Base-by-base conservation (phyloP, 1,140 invertebrate genomes). In the Eurosta solidaginis region DNA sequence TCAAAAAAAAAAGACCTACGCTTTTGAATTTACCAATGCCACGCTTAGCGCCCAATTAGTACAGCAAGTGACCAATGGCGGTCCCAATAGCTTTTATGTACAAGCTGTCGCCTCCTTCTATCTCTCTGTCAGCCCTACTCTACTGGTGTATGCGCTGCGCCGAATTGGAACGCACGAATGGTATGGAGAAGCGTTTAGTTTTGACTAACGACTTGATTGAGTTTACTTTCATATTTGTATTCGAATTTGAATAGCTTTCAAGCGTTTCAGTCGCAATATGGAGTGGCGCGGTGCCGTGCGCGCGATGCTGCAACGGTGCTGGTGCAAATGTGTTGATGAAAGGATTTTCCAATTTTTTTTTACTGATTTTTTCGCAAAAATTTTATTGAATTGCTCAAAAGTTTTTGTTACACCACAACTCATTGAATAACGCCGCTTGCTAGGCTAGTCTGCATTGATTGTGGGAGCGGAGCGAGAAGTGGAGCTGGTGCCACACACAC, bases 1-100 rank as follows among this genome's bases (percentile, higher is more conserved):
- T 68, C 22, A 29, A 68, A 40, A 68, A 40, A 36, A n/a, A n/a
- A n/a, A n/a, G n/a, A 6, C 36, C 1, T n/a, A 14, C 17, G n/a
- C 1, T 40, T 29, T 10, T 36, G 20, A 42, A n/a, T 22, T 59
- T n/a, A n/a, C 17, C 59, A 12, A 33, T 40, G 59, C 59, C 59
- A 68, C 59, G 59, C 59, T 68, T 68, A 68, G 59, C 59, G 59
- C 59, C 59, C 59, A 68, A 68, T 68, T 68, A 68, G 59, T 68
- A 33, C 22, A 33, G 59, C 59, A 68, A 68, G 59, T 68, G 59
- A 68, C 59, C 59, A 68, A 10, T 33, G 7, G 7, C 25, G 14
- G 50, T 9, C 17, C 4, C 0, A 12, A 22, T 52, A n/a, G 22
- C 14, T 29, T 54, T 20, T 17, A 14, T 14, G 12, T 47, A 47